Conservation (phyloP, 2,888 invertebrate genomes). For the Apotomis turbidana region DNA sequence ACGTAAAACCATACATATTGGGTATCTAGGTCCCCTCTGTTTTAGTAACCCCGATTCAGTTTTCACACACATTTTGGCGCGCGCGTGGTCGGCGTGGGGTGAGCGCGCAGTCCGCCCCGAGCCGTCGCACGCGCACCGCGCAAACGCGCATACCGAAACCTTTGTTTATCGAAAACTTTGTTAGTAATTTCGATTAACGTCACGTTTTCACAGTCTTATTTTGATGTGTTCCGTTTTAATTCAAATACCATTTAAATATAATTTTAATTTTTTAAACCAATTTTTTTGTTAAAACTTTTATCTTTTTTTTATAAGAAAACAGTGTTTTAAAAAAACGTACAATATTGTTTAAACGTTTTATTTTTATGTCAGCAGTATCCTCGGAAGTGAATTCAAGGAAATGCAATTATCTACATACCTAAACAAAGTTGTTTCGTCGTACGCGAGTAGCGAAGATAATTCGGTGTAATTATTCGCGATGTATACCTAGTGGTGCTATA, state of each 20-base stretch:
- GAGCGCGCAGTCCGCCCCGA: slow-evolving; percentile 69
- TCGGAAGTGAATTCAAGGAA: slow-evolving; percentile 18
- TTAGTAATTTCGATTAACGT: slow-evolving; percentile 11
- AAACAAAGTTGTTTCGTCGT: slow-evolving; percentile 1
- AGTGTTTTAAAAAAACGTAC: too few relatives aligned
- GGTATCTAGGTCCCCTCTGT: slow-evolving; percentile 41
- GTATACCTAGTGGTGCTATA: slow-evolving; percentile 54
- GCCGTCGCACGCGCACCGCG: slow-evolving; percentile 68
- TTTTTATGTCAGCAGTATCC: neutral
- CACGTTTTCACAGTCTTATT: slow-evolving; percentile 27
- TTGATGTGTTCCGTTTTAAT: neutral
- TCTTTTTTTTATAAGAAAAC: too few relatives aligned
- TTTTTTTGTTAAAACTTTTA: too few relatives aligned
- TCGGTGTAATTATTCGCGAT: slow-evolving; percentile 28
- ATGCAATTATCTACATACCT: neutral
- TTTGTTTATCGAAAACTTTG: slow-evolving; percentile 23
- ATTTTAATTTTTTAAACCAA: neutral
- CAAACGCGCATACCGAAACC: slow-evolving; percentile 55
- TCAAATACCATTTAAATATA: neutral
- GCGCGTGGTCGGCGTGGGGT: slow-evolving; percentile 46
- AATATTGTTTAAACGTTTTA: too few relatives aligned
- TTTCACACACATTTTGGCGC: slow-evolving; percentile 60
- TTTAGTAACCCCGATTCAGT: slow-evolving; percentile 39
- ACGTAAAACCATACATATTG: slow-evolving; percentile 30
- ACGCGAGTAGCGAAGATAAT: slow-evolving; percentile 26